Evolutionary conservation across 1,140 invertebrate genomes (phyloP).

Genomic region (Triops longicaudatus): DNA sequence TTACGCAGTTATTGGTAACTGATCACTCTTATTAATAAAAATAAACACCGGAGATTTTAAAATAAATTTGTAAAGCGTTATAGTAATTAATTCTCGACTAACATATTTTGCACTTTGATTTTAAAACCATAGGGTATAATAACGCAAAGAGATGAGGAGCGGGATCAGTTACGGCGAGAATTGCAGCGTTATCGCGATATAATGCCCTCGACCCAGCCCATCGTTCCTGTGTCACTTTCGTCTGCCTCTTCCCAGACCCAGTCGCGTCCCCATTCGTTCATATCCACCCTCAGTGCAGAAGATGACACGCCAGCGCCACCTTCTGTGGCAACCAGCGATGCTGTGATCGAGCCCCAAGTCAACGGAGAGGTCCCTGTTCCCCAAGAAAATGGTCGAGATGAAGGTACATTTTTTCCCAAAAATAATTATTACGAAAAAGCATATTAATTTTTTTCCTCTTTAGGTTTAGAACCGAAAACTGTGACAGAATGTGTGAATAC

Average conservation of each 20-base stretch:
- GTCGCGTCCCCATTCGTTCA: slow-evolving; percentile 22
- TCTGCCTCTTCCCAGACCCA: slow-evolving; percentile 13
- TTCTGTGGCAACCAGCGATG: background rate
- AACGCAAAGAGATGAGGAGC: slow-evolving; percentile 63
- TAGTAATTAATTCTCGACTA: slow-evolving; percentile 17
- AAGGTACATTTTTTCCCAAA: background rate
- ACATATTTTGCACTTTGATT: slow-evolving; percentile 29
- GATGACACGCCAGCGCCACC: background rate
- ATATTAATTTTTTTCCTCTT: background rate
- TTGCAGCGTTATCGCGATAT: slow-evolving; percentile 60
- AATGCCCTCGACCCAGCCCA: slow-evolving; percentile 36
- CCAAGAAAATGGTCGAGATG: background rate
- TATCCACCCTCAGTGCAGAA: background rate
- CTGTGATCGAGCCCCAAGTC: background rate
- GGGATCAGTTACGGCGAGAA: slow-evolving; percentile 60
- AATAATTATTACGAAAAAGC: background rate
- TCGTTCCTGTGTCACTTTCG: background rate
- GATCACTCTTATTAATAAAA: background rate
- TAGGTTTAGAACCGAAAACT: background rate
- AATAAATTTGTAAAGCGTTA: slow-evolving; percentile 28
- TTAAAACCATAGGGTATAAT: slow-evolving; percentile 52
- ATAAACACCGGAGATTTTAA: no score
- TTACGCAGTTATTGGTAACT: slow-evolving; percentile 51
- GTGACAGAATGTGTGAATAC: background rate
- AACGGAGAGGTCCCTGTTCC: background rate